Base-by-base conservation (phyloP, 2,113 vertebrate species). In the Pampusana beccarii region DNA sequence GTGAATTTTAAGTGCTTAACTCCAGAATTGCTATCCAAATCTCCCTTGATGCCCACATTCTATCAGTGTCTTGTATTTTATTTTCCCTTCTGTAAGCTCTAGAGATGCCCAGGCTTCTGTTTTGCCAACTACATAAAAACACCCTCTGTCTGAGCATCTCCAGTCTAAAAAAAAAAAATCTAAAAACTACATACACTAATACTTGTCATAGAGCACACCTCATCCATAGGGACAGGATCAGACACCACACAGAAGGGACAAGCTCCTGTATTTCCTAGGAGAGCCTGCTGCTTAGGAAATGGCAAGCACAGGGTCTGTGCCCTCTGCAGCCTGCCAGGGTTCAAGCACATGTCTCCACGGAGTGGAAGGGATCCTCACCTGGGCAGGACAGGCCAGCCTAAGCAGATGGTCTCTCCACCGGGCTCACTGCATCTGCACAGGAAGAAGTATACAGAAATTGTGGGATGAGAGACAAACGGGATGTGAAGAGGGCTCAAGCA, bases 291-390 rank as follows among this genome's bases (percentile, higher is more conserved):
- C 15, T 18, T 18, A 34, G 38, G 34, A 90, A 57, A 44, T 3
- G 18, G 5, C 11, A 38, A 3, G 19, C 15, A 46, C 0, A 0
- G 14, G 18, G 6, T 50, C 51, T 58, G 36, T 51, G 42, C 16
- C 31, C 42, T 64, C 0, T 23, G 73, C 56, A 64, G 23, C 56
- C 56, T 85, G 57, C 34, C 33, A 29, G 53, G 36, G 9, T 38
- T 60, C 65, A 75, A 24, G 19, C 9, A 31, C 10, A 2, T 4
- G 3, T 4, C 3, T 71, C 38, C 25, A 14, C 2, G 5, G 8
- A 31, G 5, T 29, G 25, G 33, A 85, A 85, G 8, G 11, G 5
- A 26, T n/a, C 16, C 21, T 75, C 44, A 66, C 28, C 73, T 44
- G 38, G 57, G 13, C 23, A 62, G 25, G 51, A 29, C 8, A 42